Base-by-base conservation (phyloP, 2,797 vertebrate genomes). In the Scarus forsteni region DNA sequence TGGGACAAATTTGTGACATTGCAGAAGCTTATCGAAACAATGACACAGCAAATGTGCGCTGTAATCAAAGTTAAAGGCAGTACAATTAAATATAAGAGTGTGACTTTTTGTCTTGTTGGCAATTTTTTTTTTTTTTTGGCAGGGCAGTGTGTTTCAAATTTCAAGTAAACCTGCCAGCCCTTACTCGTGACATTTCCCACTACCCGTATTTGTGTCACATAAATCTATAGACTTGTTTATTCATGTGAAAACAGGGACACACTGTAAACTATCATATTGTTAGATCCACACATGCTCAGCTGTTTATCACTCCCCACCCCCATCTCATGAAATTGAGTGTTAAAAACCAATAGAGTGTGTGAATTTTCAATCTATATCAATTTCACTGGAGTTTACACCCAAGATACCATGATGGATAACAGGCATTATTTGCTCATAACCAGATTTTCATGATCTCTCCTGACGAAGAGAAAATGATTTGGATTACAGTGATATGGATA, bases 291-390 rank as follows among this genome's bases (percentile, higher is more conserved):
- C 8, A 62, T 56, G 36, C 13, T 7, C 13, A 45, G 12, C 12
- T 71, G 16, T 70, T 51, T 38, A 74, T 70, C 46, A 56, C 66
- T 27, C 71, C 40, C 42, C 13, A 18, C 53, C 55, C 55, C 68
- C 46, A 49, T 54, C 7, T 18, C 54, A 36, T 49, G 18, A 48
- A 62, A 75, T 12, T n/a, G 54, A 78, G 1, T 11, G 50, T 34
- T 78, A 34, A 62, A 68, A 68, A 68, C 45, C 55, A 8, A 56
- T 66, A 36, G 53, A 56, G 42, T 42, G 35, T 71, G 67, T 27
- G 59, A 66, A 69, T 73, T 67, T 52, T 34, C 35, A 27, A 83
- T 87, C 65, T 48, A 52, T 79, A 76, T 75, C 51, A 70, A 84
- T 80, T 79, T 69, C 9, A 51, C 7, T 19, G 14, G 67, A 36